Percentiles rank a stretch among this genome's conserved stretches.
Conservation (phyloP, 2,888 invertebrate genomes). For the Aphodius sticticus region DNA sequence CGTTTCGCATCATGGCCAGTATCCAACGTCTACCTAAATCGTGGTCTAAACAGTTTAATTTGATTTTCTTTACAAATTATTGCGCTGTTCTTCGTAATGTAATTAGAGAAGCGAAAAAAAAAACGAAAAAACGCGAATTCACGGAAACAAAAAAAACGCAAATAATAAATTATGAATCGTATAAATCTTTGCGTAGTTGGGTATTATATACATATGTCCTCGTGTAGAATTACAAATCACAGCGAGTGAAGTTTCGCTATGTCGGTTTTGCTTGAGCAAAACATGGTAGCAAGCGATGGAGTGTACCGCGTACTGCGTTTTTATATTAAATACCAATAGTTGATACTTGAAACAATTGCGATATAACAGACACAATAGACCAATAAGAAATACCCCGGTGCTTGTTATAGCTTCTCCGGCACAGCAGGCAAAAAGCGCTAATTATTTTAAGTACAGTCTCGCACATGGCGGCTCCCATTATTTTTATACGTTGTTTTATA, state of each 20-base stretch:
- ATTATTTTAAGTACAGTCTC: constrained; percentile 34
- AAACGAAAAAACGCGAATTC: constrained; percentile 37
- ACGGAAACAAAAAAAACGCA: neutral
- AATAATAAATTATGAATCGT: neutral
- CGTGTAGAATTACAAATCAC: neutral
- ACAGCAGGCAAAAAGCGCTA: constrained; percentile 39
- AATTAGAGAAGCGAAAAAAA: too few species aligned
- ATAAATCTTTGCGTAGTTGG: neutral
- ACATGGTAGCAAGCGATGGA: constrained; percentile 39
- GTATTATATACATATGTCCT: neutral
- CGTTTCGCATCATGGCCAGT: too few species aligned
- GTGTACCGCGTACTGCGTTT: constrained; percentile 39
- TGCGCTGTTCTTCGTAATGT: too few species aligned
- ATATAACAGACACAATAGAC: constrained; percentile 46
- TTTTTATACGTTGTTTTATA: neutral
- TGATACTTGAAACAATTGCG: constrained; percentile 50
- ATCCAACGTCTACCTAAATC: too few species aligned
- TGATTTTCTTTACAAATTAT: too few species aligned
- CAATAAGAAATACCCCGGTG: constrained; percentile 44
- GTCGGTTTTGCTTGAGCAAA: constrained; percentile 34
- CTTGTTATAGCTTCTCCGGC: constrained; percentile 37
- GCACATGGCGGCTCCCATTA: constrained; percentile 1
- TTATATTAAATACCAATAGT: constrained; percentile 51
- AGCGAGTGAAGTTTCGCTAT: neutral
- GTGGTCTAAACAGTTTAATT: neutral